Evolutionary conservation across 2,113 vertebrate species (phyloP).

Genomic region (Dolichallabes microphthalmus): DNA sequence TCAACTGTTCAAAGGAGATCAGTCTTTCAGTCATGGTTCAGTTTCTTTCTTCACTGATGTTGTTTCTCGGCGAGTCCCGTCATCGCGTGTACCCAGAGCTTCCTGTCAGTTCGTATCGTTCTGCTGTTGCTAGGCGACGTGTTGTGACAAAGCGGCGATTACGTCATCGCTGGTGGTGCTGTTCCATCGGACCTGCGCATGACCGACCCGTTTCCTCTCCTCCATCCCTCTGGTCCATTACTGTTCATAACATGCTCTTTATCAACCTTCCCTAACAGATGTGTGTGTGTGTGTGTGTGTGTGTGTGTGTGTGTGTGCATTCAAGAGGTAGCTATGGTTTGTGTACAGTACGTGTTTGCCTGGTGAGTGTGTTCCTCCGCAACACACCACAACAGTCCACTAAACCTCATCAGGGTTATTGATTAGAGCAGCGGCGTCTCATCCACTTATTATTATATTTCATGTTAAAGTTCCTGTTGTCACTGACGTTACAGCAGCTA

Average conservation of each 20-base stretch:
- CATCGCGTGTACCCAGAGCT: neutral
- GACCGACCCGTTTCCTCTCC: neutral
- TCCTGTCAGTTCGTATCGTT: neutral
- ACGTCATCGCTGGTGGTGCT: neutral
- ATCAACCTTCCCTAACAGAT: neutral
- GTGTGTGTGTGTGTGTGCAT: neutral
- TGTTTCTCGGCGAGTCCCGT: neutral
- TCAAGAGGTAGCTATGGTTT: neutral
- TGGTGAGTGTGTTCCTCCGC: neutral
- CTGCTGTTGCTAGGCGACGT: slow-evolving; percentile 29
- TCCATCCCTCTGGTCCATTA: neutral
- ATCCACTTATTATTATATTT: no score
- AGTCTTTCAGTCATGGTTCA: neutral
- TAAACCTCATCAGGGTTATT: no score
- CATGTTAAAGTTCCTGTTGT: neutral
- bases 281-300: neutral
- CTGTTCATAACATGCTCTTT: neutral
- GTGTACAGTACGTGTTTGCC: no score
- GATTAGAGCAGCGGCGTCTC: no score
- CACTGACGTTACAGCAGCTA: no score
- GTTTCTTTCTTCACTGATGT: neutral
- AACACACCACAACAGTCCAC: no score
- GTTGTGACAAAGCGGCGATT: neutral
- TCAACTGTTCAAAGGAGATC: no score
- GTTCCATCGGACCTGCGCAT: neutral